Evolutionary conservation across 1,140 invertebrate species (phyloP), one percentile per base, ranked within the genome.

Genomic region (Metopolophium dirhodum): DNA sequence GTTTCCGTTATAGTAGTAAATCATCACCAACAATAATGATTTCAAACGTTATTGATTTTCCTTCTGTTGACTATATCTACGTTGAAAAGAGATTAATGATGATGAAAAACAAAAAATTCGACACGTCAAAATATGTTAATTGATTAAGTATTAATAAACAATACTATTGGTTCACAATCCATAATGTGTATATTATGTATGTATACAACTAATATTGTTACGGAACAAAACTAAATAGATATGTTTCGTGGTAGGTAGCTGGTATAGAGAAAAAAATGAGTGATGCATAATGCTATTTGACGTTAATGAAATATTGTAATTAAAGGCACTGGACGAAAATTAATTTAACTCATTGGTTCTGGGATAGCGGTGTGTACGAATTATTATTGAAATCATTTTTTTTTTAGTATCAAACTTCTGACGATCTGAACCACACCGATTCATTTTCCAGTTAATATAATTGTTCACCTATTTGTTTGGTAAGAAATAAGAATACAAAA

Each of bases 131-230:
- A 41, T 41, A 68, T 68, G 61, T 68, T 68, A 77, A 77, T 77
- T 77, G n/a, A 77, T 77, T 77, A 77, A 35, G 61, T 77, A n/a
- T 77, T 77, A 77, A 77, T 77, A 77, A 77, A 77, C 61, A 77
- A 77, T 77, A 77, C 61, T 77, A 77, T n/a, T n/a, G 61, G 0
- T 23, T 7, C 51, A 54, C 51, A 54, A 0, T 51, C 11, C 49
- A 51, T 49, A 49, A 77, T 14, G 20, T 82, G 7, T 20, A n/a
- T n/a, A n/a, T 8, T 37, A 83, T 37, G 20, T 83, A 37, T 23
- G 1, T 37, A 22, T 37, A 83, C n/a, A 68, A 6, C 14, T n/a
- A 82, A 77, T 82, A 82, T 82, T 35, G 35, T 82, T 23, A 82
- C 7, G 8, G 35, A 11, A 68, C 35, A 37, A 82, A 82, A 37